Evolutionary conservation across 1,140 invertebrate species (phyloP).

Genomic region (Zophobas morio): DNA sequence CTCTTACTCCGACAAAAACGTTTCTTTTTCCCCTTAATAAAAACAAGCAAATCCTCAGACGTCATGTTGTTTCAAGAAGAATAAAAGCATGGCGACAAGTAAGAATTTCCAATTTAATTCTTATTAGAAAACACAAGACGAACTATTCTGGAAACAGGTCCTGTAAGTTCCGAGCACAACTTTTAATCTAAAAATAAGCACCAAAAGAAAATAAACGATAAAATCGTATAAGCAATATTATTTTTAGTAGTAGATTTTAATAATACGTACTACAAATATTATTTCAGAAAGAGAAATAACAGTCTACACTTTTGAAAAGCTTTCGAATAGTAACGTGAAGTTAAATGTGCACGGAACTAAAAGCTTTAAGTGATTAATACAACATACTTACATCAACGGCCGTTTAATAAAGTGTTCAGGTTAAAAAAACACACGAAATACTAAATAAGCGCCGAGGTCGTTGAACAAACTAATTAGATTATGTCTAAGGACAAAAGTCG

Average conservation of each 20-base stretch:
- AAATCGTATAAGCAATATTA: neutral
- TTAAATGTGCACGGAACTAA: too few species aligned
- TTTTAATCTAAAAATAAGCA: neutral
- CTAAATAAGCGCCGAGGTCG: neutral
- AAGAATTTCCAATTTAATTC: too few species aligned
- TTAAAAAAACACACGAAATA: neutral
- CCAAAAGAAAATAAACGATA: neutral
- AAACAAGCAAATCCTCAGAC: too few species aligned
- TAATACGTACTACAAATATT: neutral
- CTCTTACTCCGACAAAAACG: too few species aligned
- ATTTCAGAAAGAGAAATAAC: neutral
- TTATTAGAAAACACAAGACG: too few species aligned
- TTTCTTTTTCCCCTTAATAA: too few species aligned
- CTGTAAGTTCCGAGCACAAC: neutral
- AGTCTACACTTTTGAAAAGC: too few species aligned
- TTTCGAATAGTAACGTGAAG: too few species aligned
- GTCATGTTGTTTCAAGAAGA: too few species aligned
- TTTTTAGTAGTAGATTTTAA: neutral
- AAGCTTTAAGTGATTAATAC: too few species aligned
- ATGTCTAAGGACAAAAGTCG: neutral
- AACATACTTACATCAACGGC: too few species aligned
- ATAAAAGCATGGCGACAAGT: too few species aligned
- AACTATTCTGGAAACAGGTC: neutral
- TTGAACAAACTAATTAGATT: neutral
- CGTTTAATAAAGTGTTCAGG: neutral